Percentiles rank a stretch among this genome's conserved stretches.
These are phyloP conservation scores for Amaurobius ferox DNA, from an alignment of 2,888 invertebrate genomes.

Conservation along the genomic window DNA sequence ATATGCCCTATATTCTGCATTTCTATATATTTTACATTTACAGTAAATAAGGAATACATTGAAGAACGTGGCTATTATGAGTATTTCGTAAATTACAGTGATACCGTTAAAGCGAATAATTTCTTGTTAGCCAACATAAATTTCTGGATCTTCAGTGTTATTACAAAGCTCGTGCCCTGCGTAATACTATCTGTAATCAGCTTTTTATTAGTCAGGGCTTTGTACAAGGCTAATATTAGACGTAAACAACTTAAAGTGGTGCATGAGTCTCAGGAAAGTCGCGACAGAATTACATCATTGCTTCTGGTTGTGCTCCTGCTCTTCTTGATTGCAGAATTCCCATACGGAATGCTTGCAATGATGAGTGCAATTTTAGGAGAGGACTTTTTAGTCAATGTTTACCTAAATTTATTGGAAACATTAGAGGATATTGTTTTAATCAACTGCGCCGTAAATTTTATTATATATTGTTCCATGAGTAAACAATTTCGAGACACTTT, in stretches of 20 bases:
- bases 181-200: slow-evolving; percentile 86
- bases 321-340: slow-evolving; percentile 92
- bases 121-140: slow-evolving; percentile 81
- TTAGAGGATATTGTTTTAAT: slow-evolving; percentile 93
- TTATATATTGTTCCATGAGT: slow-evolving; percentile 95
- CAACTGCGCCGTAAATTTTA: slow-evolving; percentile 95
- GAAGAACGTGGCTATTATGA: slow-evolving; percentile 31
- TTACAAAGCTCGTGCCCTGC: slow-evolving; percentile 94
- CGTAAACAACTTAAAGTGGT: slow-evolving; percentile 73
- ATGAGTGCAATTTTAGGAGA: slow-evolving; percentile 85
- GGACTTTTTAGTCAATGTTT: slow-evolving; percentile 82
- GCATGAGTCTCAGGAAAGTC: slow-evolving; percentile 50
- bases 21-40: slow-evolving; percentile 89
- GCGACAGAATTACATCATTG: slow-evolving; percentile 92
- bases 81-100: slow-evolving; percentile 82
- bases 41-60: slow-evolving; percentile 79
- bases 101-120: slow-evolving; percentile 81
- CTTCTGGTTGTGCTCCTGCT: slow-evolving; percentile 89
- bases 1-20: slow-evolving; percentile 89
- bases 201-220: slow-evolving; percentile 76
- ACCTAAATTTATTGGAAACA: slow-evolving; percentile 83
- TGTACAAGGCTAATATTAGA: slow-evolving; percentile 74
- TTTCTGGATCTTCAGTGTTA: slow-evolving; percentile 95
- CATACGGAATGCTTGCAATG: slow-evolving; percentile 86
- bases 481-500: slow-evolving; percentile 87